Conservation (phyloP, 2,113 vertebrate species). For the Laticauda colubrina region DNA sequence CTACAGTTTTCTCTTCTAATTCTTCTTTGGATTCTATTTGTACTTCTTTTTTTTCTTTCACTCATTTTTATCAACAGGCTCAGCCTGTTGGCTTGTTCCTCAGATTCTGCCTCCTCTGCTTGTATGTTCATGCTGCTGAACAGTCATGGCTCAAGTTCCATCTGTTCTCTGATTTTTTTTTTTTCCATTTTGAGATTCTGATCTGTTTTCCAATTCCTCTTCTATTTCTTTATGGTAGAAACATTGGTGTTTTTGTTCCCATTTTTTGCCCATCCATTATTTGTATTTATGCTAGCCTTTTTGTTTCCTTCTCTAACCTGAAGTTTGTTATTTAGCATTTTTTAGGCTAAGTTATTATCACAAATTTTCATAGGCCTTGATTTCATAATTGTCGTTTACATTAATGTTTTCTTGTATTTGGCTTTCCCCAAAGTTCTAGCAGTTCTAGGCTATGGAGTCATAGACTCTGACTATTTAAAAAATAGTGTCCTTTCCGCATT, state of each 20-base stretch:
- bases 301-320: background rate
- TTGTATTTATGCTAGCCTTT: background rate
- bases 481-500: background rate
- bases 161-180: background rate
- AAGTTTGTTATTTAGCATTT: background rate
- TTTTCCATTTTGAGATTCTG: background rate
- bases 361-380: background rate
- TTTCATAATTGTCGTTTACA: background rate
- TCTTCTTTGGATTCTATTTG: background rate
- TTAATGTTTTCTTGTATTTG: background rate
- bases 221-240: background rate
- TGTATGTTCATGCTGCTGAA: background rate
- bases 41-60: background rate
- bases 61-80: background rate
- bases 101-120: background rate
- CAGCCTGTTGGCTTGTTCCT: background rate
- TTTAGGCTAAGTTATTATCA: background rate
- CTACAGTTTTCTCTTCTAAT: background rate
- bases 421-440: background rate
- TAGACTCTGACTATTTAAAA: background rate
- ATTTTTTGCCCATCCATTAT: background rate
- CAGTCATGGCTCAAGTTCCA: background rate
- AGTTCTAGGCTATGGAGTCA: background rate
- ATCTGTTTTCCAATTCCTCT: background rate
- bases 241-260: background rate